Evolutionary conservation across 1,140 invertebrate genomes (phyloP), one percentile per base, ranked within the genome.

Genomic region (Mamestra configurata): DNA sequence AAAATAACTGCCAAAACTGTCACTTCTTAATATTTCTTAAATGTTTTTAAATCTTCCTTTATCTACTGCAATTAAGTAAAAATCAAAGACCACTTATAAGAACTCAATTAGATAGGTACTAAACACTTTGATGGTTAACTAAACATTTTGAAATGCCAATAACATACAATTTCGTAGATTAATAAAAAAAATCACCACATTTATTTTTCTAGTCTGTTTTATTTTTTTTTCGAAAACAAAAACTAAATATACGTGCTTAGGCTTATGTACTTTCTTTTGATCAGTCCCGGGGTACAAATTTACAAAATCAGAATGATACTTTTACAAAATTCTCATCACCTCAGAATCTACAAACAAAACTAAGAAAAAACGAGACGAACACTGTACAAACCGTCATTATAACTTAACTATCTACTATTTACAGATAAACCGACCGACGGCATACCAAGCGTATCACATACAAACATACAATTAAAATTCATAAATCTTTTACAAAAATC

Each of bases 401-500:
- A 31, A 31, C 66, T 71, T 71, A 71, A 35, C 27, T 71, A 71
- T 49, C 40, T 53, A 76, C 7, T 76, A 76, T 76, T 31, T 64
- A 76, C 43, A 76, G 27, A 31, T 31, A 43, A 57, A 35, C 51
- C 53, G 71, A 59, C 71, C 53, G 37, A 75, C 71, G 71, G 31
- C 71, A 43, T 49, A 76, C 37, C 57, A 76, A 76, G 73, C 77
- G 51, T 79, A 79, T 71, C 64, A 79, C 77, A 79, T 70, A 79
- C 51, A 70, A 64, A 78, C 68, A 76, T 66, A 73, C 55, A 78
- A 27, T 46, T 76, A 46, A 72, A 81, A 77, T 78, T 78, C 76
- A 59, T 79, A 79, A 61, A 81, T 61, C 46, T 57, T 79, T 78
- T 80, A 78, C 73, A 80, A 75, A 78, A 83, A 79, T 68, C 35